Evolutionary conservation across 2,797 vertebrate genomes (phyloP), one percentile per base, ranked within the genome.

Genomic region (Thunnus albacares): DNA sequence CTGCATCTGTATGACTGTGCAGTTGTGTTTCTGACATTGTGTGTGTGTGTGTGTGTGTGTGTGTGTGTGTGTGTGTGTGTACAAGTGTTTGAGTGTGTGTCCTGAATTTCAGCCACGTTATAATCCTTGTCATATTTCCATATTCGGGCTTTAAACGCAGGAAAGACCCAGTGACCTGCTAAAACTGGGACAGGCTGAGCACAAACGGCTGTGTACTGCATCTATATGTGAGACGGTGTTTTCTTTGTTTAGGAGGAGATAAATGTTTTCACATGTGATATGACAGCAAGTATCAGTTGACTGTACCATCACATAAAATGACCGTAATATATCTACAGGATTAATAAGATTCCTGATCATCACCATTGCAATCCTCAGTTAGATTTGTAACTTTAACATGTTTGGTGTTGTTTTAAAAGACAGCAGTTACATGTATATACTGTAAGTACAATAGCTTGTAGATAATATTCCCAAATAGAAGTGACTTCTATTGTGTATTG

Each of bases 101-200:
- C 71, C 75, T 86, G 63, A 56, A 75, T 78, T 38, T 53, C 55
- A 79, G 64, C 69, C 70, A 79, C 79, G 73, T 79, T 82, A 68
- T 92, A 88, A 92, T 92, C 90, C 82, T 87, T 3, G 9, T 81
- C 77, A 84, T 87, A 84, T 89, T 84, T 85, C 82, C 75, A 78
- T 87, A 85, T 90, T 87, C 82, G 81, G 84, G 67, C 68, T 80
- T 73, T 71, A 71, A 77, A 86, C 0, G 64, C 60, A 59, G 83
- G 64, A 85, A 83, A 82, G 85, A 88, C 87, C 87, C 80, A 81
- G 49, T 91, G 92, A 92, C 91, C 91, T 80, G 89, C 52, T 87
- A 85, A 87, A 90, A 84, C 13, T 77, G 80, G 90, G 90, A 28
- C 83, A 87, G 33, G 63, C 53, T 78, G 28, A 76, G 75, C 76